Evolutionary conservation across 35 echinoderm and acorn worm genomes (phyloP).

Genomic region (Ophioderma brevispina): DNA sequence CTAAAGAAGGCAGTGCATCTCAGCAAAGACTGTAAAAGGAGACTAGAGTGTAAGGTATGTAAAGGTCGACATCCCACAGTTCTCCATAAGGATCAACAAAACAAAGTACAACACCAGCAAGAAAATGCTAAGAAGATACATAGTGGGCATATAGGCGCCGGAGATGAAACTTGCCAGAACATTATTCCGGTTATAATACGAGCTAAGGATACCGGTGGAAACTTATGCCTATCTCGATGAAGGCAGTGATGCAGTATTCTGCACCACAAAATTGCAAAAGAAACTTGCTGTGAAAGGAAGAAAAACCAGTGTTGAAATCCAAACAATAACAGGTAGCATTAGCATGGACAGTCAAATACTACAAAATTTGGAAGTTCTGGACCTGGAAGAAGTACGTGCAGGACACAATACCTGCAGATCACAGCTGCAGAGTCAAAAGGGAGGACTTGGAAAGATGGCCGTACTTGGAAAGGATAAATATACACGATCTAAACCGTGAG

Average conservation of each 20-base stretch:
- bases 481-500: not conserved
- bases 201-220: too few species aligned
- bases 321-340: not conserved
- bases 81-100: conserved; percentile 13
- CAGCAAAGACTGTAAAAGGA: not conserved
- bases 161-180: too few species aligned
- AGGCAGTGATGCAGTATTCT: not conserved
- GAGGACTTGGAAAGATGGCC: not conserved
- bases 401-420: not conserved
- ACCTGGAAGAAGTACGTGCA: not conserved
- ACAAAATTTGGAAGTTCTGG: not conserved
- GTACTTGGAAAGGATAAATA: not conserved
- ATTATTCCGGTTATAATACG: too few species aligned
- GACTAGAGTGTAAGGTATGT: not conserved
- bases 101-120: not conserved
- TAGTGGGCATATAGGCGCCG: too few species aligned
- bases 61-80: not conserved
- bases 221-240: too few species aligned
- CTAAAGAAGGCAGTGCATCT: not conserved
- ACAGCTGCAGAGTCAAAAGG: not conserved
- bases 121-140: too few species aligned
- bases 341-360: not conserved
- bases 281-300: not conserved
- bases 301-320: not conserved
- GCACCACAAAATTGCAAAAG: not conserved